phyloP scores from a whole-genome alignment of 2,888 invertebrate species.

The Cephus spinipes region DNA sequence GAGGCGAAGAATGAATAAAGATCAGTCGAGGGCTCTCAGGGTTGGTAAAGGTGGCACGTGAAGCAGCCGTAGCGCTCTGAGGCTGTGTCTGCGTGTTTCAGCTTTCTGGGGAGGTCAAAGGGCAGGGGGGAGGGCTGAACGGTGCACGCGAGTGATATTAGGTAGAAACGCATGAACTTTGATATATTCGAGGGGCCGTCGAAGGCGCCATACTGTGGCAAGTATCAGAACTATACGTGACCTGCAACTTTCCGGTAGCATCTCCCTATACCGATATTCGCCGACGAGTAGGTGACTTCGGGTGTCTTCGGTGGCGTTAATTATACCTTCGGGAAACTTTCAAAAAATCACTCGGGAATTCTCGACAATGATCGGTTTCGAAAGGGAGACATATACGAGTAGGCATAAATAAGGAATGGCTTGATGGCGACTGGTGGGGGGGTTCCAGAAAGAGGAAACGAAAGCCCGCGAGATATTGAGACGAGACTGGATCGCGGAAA shows the following conservation, averaged over 20 bases:
- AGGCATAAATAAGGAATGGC: not conserved
- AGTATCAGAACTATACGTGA: constrained; percentile 65
- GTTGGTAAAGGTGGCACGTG: constrained; percentile 40
- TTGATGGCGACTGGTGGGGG: not conserved
- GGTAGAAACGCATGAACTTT: constrained; percentile 66
- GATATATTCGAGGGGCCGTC: constrained; percentile 59
- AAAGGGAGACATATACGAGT: not conserved
- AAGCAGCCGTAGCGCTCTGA: constrained; percentile 31
- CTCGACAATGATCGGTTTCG: not conserved
- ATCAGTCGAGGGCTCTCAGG: constrained; percentile 40
- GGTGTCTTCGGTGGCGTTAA: not conserved
- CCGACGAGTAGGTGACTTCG: constrained; percentile 14
- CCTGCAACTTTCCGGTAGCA: constrained; percentile 59
- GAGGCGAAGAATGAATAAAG: constrained; percentile 65
- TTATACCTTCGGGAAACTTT: not conserved
- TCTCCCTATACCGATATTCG: constrained; percentile 34
- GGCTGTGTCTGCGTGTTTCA: constrained; percentile 1
- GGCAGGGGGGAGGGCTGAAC: constrained; percentile 19
- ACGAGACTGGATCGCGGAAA: constrained; percentile 56
- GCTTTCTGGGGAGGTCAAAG: constrained; percentile 19
- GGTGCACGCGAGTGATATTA: constrained; percentile 60
- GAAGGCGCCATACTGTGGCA: constrained; percentile 62
- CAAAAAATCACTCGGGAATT: not conserved
- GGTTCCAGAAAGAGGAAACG: constrained; percentile 28
- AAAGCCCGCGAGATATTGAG: constrained; percentile 47